Evolutionary conservation across 2,888 invertebrate genomes (phyloP), one percentile per base, ranked within the genome.

Genomic region (Hypercompe scribonia): DNA sequence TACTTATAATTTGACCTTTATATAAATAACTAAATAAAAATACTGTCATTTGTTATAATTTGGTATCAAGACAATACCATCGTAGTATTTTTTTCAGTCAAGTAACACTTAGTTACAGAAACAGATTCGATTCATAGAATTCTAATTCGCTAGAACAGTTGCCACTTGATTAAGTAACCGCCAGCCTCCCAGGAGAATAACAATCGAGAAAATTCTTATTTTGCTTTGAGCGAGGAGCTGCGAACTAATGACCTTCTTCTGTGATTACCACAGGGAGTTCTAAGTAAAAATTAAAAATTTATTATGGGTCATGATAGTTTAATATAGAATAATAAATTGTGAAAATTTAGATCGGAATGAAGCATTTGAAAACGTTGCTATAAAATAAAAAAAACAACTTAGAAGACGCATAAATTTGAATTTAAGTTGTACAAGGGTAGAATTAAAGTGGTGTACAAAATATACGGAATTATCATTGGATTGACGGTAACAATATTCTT

Each of bases 111-210:
- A 54, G 68, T 34, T 50, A 68, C 24, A 54, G n/a, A 34, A 18
- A 68, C 50, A 33, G n/a, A 68, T 50, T 36, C 34, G 34, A 31
- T 66, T 34, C 36, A 68, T 33, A n/a, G 58, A 50, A 68, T 36
- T 71, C 65, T 34, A 64, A 68, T 68, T 68, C 36, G 42, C 58
- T 58, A 18, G 18, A 61, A 64, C 31, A 18, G 36, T 65, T 65
- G 71, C 42, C 64, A 66, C 65, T 74, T 65, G 33, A 74, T 70
- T 63, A 67, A 66, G 36, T 46, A 50, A 73, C 64, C 61, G 54
- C 39, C 28, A 15, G 65, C 34, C 67, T 68, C 67, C 67, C 50
- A 34, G 50, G 50, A 50, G 67, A 68, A 61, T 42, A 67, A 34
- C 67, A 71, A 34, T 67, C 39, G 68, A 58, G 42, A 34, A 63